These are phyloP conservation scores for Naja naja DNA, from an alignment of 2,113 vertebrate genomes.

Conservation along the genomic window DNA sequence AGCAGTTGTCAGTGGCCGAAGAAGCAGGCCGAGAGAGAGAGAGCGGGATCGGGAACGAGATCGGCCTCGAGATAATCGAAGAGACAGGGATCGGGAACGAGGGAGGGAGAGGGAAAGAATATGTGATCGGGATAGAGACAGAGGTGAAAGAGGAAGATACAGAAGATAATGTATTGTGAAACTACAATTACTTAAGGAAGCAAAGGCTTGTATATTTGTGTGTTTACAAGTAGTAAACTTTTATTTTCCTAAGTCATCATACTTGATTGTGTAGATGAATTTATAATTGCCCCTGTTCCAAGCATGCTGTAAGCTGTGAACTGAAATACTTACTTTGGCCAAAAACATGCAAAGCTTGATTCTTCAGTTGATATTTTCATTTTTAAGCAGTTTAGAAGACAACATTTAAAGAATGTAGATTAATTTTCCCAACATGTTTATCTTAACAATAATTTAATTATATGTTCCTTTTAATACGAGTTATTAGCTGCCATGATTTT, in stretches of 20 bases:
- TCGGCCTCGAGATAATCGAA: conserved; percentile 78
- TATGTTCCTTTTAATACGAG: conserved; percentile 63
- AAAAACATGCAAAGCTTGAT: conserved; percentile 68
- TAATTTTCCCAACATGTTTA: conserved; percentile 69
- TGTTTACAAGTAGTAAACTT: conserved; percentile 80
- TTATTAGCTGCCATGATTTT: conserved; percentile 68
- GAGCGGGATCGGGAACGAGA: conserved; percentile 90
- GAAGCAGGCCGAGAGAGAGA: conserved; percentile 87
- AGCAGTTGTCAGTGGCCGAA: conserved; percentile 90
- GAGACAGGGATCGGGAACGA: conserved; percentile 83
- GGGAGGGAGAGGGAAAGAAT: conserved; percentile 84
- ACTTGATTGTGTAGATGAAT: conserved; percentile 78
- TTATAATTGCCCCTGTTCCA: conserved; percentile 74
- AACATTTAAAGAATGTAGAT: conserved; percentile 70
- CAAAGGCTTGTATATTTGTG: conserved; percentile 75
- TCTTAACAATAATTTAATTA: conserved; percentile 67
- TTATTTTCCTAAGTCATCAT: conserved; percentile 77
- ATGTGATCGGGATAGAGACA: conserved; percentile 86
- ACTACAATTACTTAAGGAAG: conserved; percentile 63
- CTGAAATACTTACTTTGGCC: conserved; percentile 71
- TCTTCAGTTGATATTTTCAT: conserved; percentile 59
- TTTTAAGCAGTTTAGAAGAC: conserved; percentile 63
- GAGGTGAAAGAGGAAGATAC: conserved; percentile 86
- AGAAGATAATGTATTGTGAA: conserved; percentile 80
- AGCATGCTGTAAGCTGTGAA: conserved; percentile 80